phyloP scores from a whole-genome alignment of 2,888 invertebrate species.

The Lasioglossum villosulum region DNA sequence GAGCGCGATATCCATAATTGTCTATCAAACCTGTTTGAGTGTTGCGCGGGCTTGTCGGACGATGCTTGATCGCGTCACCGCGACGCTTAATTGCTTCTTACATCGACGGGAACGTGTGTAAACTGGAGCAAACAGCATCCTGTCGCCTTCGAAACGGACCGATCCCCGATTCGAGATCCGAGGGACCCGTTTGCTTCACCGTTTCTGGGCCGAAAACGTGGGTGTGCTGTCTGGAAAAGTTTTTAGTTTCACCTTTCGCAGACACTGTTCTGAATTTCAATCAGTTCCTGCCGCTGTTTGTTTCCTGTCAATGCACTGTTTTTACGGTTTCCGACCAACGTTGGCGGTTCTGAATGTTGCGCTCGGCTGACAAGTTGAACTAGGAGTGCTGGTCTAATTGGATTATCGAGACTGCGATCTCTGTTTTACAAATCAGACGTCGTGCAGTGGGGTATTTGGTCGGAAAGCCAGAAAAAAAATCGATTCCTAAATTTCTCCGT shows the following conservation, averaged over 20 bases:
- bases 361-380: not conserved
- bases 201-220: constrained; percentile 1
- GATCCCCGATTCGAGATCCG: not conserved
- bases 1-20: constrained; percentile 56
- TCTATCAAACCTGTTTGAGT: constrained; percentile 51
- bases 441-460: no score
- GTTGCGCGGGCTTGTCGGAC: constrained; percentile 17
- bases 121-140: constrained; percentile 4
- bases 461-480: no score
- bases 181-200: not conserved
- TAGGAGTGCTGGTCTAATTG: not conserved
- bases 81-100: not conserved
- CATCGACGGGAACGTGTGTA: not conserved
- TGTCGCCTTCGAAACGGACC: not conserved
- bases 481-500: no score
- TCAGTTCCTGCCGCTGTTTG: not conserved
- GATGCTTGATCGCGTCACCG: constrained; percentile 29
- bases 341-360: not conserved
- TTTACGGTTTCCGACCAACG: not conserved
- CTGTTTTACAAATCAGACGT: not conserved
- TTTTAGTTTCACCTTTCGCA: not conserved
- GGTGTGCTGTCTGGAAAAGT: constrained; percentile 6
- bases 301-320: not conserved
- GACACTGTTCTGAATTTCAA: not conserved
- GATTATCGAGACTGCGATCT: not conserved